A percentile compares a stretch with the other conserved stretches of the same genome.
phyloP scores from a whole-genome alignment of 1,140 invertebrate species.

The Cotesia vestalis region DNA sequence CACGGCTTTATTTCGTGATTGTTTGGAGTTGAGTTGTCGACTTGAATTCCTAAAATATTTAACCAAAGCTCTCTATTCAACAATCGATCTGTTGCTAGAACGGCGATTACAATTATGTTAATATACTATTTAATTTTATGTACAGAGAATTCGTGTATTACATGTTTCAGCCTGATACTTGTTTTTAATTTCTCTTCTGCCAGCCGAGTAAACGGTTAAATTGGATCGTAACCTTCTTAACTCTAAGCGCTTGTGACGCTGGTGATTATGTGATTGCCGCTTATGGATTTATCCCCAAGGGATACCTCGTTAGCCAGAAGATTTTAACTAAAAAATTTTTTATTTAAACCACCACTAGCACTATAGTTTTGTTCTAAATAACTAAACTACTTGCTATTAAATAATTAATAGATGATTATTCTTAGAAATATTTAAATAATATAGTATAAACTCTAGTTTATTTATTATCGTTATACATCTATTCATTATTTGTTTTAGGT shows the following conservation, averaged over 20 bases:
- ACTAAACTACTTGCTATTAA: no score
- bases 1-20: neutral
- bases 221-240: conserved; percentile 28
- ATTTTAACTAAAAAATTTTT: neutral
- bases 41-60: no score
- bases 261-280: conserved; percentile 27
- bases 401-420: no score
- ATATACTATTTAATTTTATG: no score
- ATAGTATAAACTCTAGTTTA: no score
- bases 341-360: neutral
- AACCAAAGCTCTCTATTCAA: no score
- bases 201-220: conserved; percentile 29
- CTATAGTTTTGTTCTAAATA: no score
- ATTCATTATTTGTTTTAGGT: neutral
- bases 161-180: neutral
- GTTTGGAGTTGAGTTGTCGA: conserved; percentile 5
- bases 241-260: conserved; percentile 16
- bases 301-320: neutral
- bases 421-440: no score
- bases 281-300: conserved; percentile 21
- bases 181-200: neutral
- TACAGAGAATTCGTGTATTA: no score
- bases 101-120: no score
- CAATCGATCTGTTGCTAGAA: no score
- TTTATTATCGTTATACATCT: neutral